These are phyloP conservation scores for Griposia aprilina DNA, from an alignment of 2,888 invertebrate genomes.

Conservation along the genomic window DNA sequence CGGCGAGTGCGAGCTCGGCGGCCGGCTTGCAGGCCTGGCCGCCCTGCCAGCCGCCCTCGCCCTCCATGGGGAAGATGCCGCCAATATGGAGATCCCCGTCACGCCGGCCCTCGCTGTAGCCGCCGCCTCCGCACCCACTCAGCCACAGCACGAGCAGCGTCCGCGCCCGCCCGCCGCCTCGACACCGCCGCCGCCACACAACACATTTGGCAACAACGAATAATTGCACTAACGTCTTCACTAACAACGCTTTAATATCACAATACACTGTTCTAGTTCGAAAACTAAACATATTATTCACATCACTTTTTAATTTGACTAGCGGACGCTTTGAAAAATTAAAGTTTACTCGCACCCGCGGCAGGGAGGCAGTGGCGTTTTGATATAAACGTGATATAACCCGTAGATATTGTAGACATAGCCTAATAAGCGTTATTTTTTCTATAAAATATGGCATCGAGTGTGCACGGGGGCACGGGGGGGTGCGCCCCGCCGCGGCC, in stretches of 20 bases:
- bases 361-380: conserved; percentile 75
- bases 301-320: conserved; percentile 88
- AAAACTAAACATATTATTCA: conserved; percentile 79
- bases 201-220: conserved; percentile 88
- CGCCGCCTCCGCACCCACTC: conserved; percentile 75
- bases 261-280: conserved; percentile 87
- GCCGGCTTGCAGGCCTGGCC: conserved; percentile 99
- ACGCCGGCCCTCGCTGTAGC: conserved; percentile 84
- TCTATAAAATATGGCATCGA: conserved; percentile 80
- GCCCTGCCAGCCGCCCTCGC: conserved; percentile 99
- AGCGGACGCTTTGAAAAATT: conserved; percentile 89
- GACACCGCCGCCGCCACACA: conserved; percentile 75
- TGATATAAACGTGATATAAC: conserved; percentile 81
- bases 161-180: conserved; percentile 70
- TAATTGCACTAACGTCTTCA: conserved; percentile 88
- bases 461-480: conserved; percentile 76
- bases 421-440: conserved; percentile 88
- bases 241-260: conserved; percentile 86
- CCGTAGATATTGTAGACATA: conserved; percentile 86
- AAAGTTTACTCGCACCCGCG: conserved; percentile 83
- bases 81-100: conserved; percentile 97
- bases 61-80: conserved; percentile 99
- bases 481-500: conserved; percentile 79
- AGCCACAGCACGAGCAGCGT: conserved; percentile 81
- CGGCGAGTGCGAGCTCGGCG: conserved; percentile 98